These are phyloP conservation scores for Columba livia DNA, from an alignment of 2,113 vertebrate genomes.

Conservation along the genomic window DNA sequence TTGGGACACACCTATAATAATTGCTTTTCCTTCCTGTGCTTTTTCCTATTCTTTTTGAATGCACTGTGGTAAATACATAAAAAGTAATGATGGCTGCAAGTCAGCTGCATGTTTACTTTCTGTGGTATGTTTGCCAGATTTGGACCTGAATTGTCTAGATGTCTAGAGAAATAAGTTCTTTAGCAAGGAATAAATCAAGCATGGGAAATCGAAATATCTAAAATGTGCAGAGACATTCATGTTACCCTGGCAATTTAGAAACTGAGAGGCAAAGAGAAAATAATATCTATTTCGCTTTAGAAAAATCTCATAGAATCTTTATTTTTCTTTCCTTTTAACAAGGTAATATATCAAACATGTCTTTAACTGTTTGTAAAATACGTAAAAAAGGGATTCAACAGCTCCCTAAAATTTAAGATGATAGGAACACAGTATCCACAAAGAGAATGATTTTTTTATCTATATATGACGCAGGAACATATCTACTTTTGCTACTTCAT, in stretches of 20 bases:
- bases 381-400: not conserved
- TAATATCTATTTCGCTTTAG: not conserved
- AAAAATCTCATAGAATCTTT: not conserved
- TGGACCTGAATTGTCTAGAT: not conserved
- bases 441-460: not conserved
- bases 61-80: not conserved
- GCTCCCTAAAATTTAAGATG: not conserved
- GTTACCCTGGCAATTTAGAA: not conserved
- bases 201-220: not conserved
- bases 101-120: not conserved
- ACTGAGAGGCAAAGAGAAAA: not conserved
- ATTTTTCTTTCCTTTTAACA: not conserved
- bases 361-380: not conserved
- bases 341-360: not conserved
- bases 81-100: not conserved
- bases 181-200: not conserved
- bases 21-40: not conserved
- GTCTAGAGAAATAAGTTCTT: not conserved
- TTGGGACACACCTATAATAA: not conserved
- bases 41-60: conserved; percentile 29
- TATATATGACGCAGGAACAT: not conserved
- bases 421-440: not conserved
- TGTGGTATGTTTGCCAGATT: not conserved
- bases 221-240: not conserved
- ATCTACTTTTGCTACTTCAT: not conserved